Percentiles rank a stretch among this genome's conserved stretches.
These are phyloP conservation scores for Lophotis ruficrista DNA, from an alignment of 2,113 vertebrate species.

Conservation along the genomic window DNA sequence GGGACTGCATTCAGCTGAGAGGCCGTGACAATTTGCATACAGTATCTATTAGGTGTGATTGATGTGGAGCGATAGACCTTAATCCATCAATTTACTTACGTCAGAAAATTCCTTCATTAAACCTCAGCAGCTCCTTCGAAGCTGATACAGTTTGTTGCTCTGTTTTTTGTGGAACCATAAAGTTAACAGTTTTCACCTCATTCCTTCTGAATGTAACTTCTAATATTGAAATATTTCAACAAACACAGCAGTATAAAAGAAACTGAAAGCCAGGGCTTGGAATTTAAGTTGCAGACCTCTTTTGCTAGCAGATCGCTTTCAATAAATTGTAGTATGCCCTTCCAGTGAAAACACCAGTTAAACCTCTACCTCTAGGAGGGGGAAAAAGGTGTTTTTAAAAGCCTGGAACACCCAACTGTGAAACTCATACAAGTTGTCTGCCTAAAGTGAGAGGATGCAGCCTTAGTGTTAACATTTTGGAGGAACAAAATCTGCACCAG, in stretches of 20 bases:
- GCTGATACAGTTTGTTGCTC: neutral
- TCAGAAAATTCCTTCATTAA: neutral
- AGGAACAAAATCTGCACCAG: neutral
- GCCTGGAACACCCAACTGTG: neutral
- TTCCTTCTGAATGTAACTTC: neutral
- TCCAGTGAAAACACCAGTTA: neutral
- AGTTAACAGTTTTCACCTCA: neutral
- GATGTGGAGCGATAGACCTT: neutral
- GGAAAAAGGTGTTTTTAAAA: neutral
- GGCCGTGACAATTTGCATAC: neutral
- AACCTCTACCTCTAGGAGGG: neutral
- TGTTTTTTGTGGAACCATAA: neutral
- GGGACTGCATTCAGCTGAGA: neutral
- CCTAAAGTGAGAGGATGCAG: neutral
- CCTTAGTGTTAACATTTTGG: neutral
- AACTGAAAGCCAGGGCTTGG: neutral
- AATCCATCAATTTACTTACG: neutral
- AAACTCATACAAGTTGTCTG: neutral
- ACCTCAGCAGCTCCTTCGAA: neutral
- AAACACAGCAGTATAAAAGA: neutral
- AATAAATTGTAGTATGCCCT: neutral
- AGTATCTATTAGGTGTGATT: neutral
- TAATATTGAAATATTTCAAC: neutral
- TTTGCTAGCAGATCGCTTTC: neutral
- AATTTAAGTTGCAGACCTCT: neutral